Evolutionary conservation across 64 coral and sea anemone genomes (phyloP), one percentile per base, ranked within the genome.

Genomic region (Actinia tenebrosa): DNA sequence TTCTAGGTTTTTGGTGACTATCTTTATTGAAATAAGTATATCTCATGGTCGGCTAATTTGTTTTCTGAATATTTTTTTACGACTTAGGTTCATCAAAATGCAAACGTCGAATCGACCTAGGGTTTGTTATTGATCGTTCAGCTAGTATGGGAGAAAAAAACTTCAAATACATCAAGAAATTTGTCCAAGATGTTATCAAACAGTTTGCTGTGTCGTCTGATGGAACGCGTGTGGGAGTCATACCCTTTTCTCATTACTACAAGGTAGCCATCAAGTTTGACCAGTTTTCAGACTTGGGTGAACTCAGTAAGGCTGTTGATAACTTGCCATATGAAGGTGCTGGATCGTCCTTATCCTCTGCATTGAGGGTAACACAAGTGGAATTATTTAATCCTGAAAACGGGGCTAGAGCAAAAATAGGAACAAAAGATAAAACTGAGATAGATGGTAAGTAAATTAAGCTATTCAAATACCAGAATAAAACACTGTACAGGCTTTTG

Each of bases 151-250:
- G 83, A 56, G 83, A 85, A 22, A 44, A 10, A 3, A 85, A 85
- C 83, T 85, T 85, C 25, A 64, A 64, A 1, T 85, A 85, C 18
- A 85, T 85, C 83, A 85, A 85, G 30, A 59, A 85, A 54, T 85
- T 85, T 62, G 60, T 85, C 13, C 60, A 85, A 43, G 53, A 64
- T 58, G 56, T 85, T 11, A 37, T 64, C 14, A 59, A 85, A 37
- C 30, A 27, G 30, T 85, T 85, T 54, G n/a, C 26, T 13, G 23
- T 85, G 3, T 55, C 52, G 2, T 8, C 44, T 7, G 83, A 85
- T 18, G 46, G 11, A 16, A 64, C 60, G 26, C 83, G 10, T 19
- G 56, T 85, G 20, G 83, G 83, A 2, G 56, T 85, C 83, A 44
- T 85, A 2, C 83, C 83, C 16, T 85, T 85, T 54, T 85, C 83